Evolutionary conservation across 2,888 invertebrate species (phyloP), one percentile per base, ranked within the genome.

Genomic region (Amphimallon solstitiale): DNA sequence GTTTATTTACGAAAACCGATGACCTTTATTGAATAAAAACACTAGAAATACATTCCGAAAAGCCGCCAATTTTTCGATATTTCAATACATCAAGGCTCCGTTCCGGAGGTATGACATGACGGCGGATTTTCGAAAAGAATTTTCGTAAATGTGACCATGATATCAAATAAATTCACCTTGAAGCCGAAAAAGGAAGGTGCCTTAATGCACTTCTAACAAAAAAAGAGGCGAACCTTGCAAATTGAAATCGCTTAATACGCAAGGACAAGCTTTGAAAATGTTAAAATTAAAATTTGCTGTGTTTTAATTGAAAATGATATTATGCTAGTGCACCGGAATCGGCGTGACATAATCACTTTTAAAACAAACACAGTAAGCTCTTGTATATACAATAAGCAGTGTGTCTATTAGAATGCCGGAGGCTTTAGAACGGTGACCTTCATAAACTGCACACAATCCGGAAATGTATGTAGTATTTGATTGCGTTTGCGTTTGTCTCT

Each of bases 391-490:
- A 51, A 51, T 37, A 62, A 62, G n/a, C 61, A n/a, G 63, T 67
- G 61, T 70, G 69, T 69, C 72, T 71, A 70, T 70, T 73, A 73
- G 72, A 74, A 73, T 71, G 76, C 79, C 78, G 73, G 65, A 71
- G 75, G 77, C 76, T 77, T 79, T 78, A 78, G 78, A 79, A 71
- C 74, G 79, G 76, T 70, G 78, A 73, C 81, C 80, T 81, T 80
- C 77, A 73, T 68, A 71, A 74, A 74, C 69, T 76, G 78, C 68
- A 71, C 68, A 71, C 78, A 79, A 79, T 77, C 75, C 77, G 80
- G 80, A 80, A 80, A 77, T 72, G 66, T 52, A 71, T 67, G 70
- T 17, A 43, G 43, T 63, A 51, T 63, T 46, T 66, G 66, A 61
- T 67, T 71, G 61, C 65, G 65, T 65, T 63, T 60, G 51, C 66